Conservation (phyloP, 2,888 invertebrate species). For the Machimus atricapillus region DNA sequence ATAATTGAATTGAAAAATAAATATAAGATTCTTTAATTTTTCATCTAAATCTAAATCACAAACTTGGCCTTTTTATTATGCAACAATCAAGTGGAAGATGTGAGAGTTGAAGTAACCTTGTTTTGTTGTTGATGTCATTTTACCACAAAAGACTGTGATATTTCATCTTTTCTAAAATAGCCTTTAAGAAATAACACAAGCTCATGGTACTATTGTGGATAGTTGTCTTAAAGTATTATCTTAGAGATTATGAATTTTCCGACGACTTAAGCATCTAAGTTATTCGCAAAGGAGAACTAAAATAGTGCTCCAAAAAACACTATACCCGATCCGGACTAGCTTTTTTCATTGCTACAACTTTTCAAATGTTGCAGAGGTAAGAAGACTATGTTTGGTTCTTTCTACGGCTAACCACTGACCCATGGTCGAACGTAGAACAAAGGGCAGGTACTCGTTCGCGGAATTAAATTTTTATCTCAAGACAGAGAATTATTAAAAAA, state of each 20-base stretch:
- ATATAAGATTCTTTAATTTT: too few species aligned
- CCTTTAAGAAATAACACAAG: too few species aligned
- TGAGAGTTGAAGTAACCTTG: too few species aligned
- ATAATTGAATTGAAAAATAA: too few species aligned
- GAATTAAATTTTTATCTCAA: background rate
- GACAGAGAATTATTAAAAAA: slow-evolving; percentile 6
- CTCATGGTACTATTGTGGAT: too few species aligned
- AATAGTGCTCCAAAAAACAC: background rate
- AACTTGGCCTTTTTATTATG: too few species aligned
- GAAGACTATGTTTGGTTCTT: background rate
- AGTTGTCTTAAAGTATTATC: background rate
- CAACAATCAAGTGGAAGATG: too few species aligned
- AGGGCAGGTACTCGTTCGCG: background rate
- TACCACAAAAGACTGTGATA: too few species aligned
- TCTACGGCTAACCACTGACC: background rate
- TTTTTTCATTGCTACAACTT: background rate
- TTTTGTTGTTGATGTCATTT: too few species aligned
- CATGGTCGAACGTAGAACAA: background rate
- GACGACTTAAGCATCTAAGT: background rate
- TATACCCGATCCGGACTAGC: background rate
- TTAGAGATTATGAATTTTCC: background rate
- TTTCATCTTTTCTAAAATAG: too few species aligned
- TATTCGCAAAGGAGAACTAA: background rate
- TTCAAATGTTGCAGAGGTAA: background rate
- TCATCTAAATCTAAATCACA: too few species aligned